Conservation (phyloP, 2,888 invertebrate genomes). For the Meliscaeva auricollis region DNA sequence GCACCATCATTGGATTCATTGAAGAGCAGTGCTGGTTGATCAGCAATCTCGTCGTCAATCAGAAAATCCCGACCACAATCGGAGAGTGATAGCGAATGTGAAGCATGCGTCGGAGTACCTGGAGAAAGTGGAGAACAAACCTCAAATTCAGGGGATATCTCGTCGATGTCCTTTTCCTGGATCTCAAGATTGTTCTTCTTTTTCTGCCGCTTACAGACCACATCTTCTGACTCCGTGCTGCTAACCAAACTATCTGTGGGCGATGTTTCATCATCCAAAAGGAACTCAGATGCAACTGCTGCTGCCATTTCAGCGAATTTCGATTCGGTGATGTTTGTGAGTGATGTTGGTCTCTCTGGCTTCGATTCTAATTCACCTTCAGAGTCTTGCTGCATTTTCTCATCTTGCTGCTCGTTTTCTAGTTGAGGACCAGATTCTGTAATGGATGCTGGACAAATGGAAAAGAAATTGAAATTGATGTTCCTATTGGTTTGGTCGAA, state of each 20-base stretch:
- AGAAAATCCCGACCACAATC: constrained; percentile 91
- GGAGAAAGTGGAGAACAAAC: constrained; percentile 86
- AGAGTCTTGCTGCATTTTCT: constrained; percentile 57
- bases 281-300: constrained; percentile 88
- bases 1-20: constrained; percentile 84
- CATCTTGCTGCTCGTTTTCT: constrained; percentile 55
- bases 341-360: constrained; percentile 80
- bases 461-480: not conserved
- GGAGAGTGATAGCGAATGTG: constrained; percentile 92
- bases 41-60: constrained; percentile 95
- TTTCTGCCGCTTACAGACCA: constrained; percentile 81
- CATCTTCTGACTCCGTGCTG: constrained; percentile 83
- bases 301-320: constrained; percentile 91
- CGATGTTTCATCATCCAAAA: constrained; percentile 93
- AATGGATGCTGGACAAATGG: constrained; percentile 77
- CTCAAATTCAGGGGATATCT: constrained; percentile 84
- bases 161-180: constrained; percentile 84
- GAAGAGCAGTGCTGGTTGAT: constrained; percentile 93
- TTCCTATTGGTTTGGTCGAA: not conserved
- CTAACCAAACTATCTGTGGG: constrained; percentile 91
- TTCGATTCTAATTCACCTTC: constrained; percentile 57
- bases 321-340: constrained; percentile 81
- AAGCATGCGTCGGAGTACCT: constrained; percentile 91
- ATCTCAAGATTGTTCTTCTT: constrained; percentile 83
- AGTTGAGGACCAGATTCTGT: constrained; percentile 73